phyloP scores from a whole-genome alignment of 2,888 invertebrate species.

The Pachymerium ferrugineum region DNA sequence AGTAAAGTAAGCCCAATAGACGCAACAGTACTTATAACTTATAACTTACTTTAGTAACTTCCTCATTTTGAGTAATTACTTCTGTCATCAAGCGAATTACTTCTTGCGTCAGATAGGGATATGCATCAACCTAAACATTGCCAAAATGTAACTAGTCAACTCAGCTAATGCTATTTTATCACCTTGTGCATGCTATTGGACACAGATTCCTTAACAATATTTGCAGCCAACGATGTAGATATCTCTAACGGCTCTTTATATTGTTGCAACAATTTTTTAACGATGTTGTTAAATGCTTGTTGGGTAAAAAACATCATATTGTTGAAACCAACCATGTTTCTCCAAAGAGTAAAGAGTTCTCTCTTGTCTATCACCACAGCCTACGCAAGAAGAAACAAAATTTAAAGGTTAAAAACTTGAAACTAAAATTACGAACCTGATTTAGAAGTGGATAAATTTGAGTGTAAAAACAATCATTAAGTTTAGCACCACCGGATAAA shows the following conservation, averaged over 20 bases:
- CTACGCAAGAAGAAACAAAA: background rate
- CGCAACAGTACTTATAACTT: too few species aligned
- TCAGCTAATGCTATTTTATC: too few species aligned
- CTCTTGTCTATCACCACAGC: background rate
- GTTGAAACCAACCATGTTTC: background rate
- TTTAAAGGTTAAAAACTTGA: background rate
- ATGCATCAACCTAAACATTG: background rate
- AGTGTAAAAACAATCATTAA: slow-evolving; percentile 12
- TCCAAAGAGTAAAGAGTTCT: background rate
- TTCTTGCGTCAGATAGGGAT: background rate
- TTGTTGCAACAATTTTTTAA: background rate
- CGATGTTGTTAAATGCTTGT: background rate
- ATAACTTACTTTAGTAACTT: too few species aligned
- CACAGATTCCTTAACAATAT: background rate
- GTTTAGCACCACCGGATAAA: slow-evolving; percentile 8
- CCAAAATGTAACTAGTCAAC: too few species aligned
- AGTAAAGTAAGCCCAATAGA: too few species aligned
- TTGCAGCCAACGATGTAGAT: background rate
- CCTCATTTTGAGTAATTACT: too few species aligned
- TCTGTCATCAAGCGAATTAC: too few species aligned
- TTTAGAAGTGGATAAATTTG: background rate
- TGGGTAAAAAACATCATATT: background rate
- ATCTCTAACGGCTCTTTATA: background rate
- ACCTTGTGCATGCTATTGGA: background rate
- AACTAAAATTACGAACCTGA: background rate